Base-by-base conservation (phyloP, 2,113 vertebrate species). In the Amphiprion percula region DNA sequence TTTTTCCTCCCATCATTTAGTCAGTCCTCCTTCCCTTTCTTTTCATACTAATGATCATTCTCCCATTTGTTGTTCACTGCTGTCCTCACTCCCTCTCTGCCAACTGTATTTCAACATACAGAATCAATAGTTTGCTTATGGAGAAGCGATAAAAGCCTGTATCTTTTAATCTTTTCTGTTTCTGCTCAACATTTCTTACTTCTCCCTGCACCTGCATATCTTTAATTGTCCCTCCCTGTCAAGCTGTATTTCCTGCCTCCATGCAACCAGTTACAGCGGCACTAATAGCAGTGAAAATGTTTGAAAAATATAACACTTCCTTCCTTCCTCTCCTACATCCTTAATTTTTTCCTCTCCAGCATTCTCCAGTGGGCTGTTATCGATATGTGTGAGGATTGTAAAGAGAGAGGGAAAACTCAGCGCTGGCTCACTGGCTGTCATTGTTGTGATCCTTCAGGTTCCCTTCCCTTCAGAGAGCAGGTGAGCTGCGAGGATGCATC, bases 391-490 rank as follows among this genome's bases (percentile, higher is more conserved):
- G 19, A 10, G 61, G n/a, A 77, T 63, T 74, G 44, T 28, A 66
- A 59, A 80, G 28, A 16, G 16, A 54, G 41, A 58, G 37, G 37
- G 44, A 58, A 73, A 83, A 64, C 11, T 41, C 37, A 41, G 30
- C 1, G 4, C 39, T 28, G 66, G 0, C 59, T 67, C 46, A 15
- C 59, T 68, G 44, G 41, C 70, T 62, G 56, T 81, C 67, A 72
- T 64, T 67, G 21, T 68, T 70, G 44, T 49, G 58, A 79, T 79
- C 74, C 64, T 49, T n/a, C 5, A 15, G 53, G 52, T 52, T 60
- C 23, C 26, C n/a, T 8, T n/a, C 54, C 78, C 73, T 26, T 68
- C 10, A 7, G 70, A 58, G 79, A 83, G 50, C 15, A 7, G 33
- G 52, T 49, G 77, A 68, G 61, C 75, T 68, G 46, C 55, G 19